Percentiles rank a stretch among this genome's conserved stretches.
Conservation (phyloP, 2,888 invertebrate genomes). For the Macroteleia sp. region DNA sequence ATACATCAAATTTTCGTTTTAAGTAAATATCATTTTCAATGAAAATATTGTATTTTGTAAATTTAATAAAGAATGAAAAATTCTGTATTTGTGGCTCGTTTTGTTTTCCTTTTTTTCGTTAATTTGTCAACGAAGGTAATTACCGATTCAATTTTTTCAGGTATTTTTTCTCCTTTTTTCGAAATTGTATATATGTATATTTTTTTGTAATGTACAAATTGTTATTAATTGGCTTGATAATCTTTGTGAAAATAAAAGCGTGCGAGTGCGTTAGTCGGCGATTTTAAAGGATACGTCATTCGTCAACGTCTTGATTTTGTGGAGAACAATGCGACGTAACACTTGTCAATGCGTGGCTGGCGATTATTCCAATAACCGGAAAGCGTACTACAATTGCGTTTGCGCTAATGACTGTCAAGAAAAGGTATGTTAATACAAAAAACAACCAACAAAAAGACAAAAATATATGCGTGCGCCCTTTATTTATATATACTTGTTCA, state of each 20-base stretch:
- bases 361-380: slow-evolving; percentile 77
- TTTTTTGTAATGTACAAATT: neutral
- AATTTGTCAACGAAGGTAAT: slow-evolving; percentile 15
- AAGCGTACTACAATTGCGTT: slow-evolving; percentile 80
- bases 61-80: slow-evolving; percentile 50
- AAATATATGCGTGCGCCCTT: slow-evolving; percentile 74
- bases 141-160: slow-evolving; percentile 30
- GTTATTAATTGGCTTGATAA: slow-evolving; percentile 9
- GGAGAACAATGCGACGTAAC: slow-evolving; percentile 73
- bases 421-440: slow-evolving; percentile 78
- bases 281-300: slow-evolving; percentile 51
- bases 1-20: slow-evolving; percentile 35
- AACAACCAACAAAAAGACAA: slow-evolving; percentile 53
- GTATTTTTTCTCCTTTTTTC: slow-evolving; percentile 17
- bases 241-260: slow-evolving; percentile 51
- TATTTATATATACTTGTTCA: slow-evolving; percentile 54
- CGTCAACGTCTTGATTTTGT: slow-evolving; percentile 71
- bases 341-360: slow-evolving; percentile 76
- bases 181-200: too few species aligned
- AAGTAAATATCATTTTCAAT: slow-evolving; percentile 46
- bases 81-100: slow-evolving; percentile 51
- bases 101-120: slow-evolving; percentile 45
- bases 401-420: slow-evolving; percentile 80
- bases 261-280: slow-evolving; percentile 75
- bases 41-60: slow-evolving; percentile 53